Percentiles rank a stretch among this genome's conserved stretches.
phyloP scores from a whole-genome alignment of 2,113 vertebrate species.

The Prolemur simus region DNA sequence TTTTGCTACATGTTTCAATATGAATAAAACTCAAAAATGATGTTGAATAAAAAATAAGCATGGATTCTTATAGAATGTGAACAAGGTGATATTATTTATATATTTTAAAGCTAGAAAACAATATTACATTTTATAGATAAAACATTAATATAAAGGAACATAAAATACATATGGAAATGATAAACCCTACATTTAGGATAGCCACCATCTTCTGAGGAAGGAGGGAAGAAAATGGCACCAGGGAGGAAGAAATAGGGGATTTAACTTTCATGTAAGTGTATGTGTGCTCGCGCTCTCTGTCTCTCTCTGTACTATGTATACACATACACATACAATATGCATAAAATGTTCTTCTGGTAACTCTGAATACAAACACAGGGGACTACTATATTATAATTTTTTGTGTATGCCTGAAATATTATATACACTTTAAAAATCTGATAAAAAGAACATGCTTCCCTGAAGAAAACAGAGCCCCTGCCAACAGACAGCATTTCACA shows the following conservation, averaged over 20 bases:
- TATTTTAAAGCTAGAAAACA: not conserved
- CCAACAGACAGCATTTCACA: not conserved
- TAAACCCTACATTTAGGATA: not conserved
- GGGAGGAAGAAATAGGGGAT: not conserved
- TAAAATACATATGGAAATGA: slow-evolving; percentile 22
- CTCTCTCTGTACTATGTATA: not conserved
- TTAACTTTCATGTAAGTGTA: not conserved
- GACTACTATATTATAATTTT: not conserved
- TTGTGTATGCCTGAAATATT: not conserved
- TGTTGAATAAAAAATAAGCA: not conserved
- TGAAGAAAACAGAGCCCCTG: not conserved
- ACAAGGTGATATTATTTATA: not conserved
- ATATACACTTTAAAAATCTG: not conserved
- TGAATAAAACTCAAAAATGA: not conserved
- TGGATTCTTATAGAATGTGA: not conserved
- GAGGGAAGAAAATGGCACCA: not conserved
- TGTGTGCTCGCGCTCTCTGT: not conserved
- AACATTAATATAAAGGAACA: not conserved
- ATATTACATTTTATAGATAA: not conserved
- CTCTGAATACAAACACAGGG: not conserved
- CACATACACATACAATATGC: not conserved
- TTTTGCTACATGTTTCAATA: not conserved
- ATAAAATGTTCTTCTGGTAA: not conserved
- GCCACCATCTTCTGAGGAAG: not conserved
- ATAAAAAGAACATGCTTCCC: slow-evolving; percentile 15